Evolutionary conservation across 2,888 invertebrate species (phyloP).

Genomic region (Phyto melanocephala): DNA sequence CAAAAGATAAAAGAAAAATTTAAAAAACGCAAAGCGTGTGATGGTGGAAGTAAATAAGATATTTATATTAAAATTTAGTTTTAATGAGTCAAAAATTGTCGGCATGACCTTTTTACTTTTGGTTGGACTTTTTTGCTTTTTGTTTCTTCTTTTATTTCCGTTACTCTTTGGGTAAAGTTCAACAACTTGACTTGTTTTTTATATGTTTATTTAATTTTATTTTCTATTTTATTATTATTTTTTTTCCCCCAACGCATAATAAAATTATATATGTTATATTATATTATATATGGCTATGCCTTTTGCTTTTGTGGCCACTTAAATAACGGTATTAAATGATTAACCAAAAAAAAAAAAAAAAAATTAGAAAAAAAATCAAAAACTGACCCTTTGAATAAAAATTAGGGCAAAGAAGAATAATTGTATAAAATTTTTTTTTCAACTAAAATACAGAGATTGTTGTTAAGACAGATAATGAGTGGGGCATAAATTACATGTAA

Average conservation of each 20-base stretch:
- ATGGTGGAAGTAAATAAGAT: not conserved
- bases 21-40: not conserved
- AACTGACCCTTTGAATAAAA: not conserved
- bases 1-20: slow-evolving; percentile 2
- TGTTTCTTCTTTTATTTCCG: not conserved
- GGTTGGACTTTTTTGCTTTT: not conserved
- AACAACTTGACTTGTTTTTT: slow-evolving; percentile 1
- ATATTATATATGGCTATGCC: not conserved
- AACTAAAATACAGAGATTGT: not conserved
- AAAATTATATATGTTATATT: slow-evolving; percentile 12
- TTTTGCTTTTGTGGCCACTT: slow-evolving; percentile 36
- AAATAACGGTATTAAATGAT: slow-evolving; percentile 58
- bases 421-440: not conserved
- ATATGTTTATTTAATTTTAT: slow-evolving; percentile 42
- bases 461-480: not conserved
- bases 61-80: slow-evolving; percentile 35
- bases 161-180: not conserved
- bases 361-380: not conserved
- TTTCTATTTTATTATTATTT: not conserved
- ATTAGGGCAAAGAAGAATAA: not conserved
- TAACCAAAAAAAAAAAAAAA: slow-evolving; percentile 42
- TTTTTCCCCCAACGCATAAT: not conserved
- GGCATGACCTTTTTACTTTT: slow-evolving; percentile 51
- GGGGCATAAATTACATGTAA: slow-evolving; percentile 29
- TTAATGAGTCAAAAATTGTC: slow-evolving; percentile 53